Base-by-base conservation (phyloP, 2,797 vertebrate species). In the Clarias laeviceps region DNA sequence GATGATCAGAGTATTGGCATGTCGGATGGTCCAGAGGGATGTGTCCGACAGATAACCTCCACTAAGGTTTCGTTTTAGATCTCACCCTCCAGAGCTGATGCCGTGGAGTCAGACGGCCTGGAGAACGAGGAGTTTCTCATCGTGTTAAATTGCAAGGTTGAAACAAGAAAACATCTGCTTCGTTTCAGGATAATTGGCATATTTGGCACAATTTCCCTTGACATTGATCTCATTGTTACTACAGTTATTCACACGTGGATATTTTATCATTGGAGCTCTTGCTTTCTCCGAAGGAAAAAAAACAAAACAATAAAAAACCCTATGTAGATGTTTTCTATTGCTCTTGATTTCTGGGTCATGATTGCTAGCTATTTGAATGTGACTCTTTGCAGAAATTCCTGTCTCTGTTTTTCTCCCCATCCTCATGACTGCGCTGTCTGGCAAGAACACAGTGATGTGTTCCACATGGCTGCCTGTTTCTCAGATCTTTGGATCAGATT, bases 401-500 rank as follows among this genome's bases (percentile, higher is more conserved):
- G 82, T 66, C 27, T 40, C 0, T 9, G 78, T 87, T 87, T 45
- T 87, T 88, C 90, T 65, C 87, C 82, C 82, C 32, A 24, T 89
- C 89, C 91, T 78, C 87, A 74, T 34, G 87, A 86, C 91, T 89
- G 82, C 77, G 92, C 91, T 88, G 83, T 88, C 92, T 88, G 87
- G 87, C 88, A 92, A 89, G 90, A 92, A 90, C 88, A 86, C 82
- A 84, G 83, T 94, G 93, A 95, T 94, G 92, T 88, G 91, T 94
- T 93, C 94, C 94, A 95, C 93, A 95, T 95, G 94, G 92, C 91
- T 90, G 87, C 77, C 84, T 90, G 82, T 65, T 87, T 88, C 88
- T 92, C 91, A 93, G 93, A 94, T 94, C 91, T 91, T 83, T 84
- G 91, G 91, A 93, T 95, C 93, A 77, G 82, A 91, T 95, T 93